A percentile compares a stretch with the other conserved stretches of the same genome.
These are phyloP conservation scores for Austrolebias charrua DNA, from an alignment of 2,797 vertebrate species.

Conservation along the genomic window DNA sequence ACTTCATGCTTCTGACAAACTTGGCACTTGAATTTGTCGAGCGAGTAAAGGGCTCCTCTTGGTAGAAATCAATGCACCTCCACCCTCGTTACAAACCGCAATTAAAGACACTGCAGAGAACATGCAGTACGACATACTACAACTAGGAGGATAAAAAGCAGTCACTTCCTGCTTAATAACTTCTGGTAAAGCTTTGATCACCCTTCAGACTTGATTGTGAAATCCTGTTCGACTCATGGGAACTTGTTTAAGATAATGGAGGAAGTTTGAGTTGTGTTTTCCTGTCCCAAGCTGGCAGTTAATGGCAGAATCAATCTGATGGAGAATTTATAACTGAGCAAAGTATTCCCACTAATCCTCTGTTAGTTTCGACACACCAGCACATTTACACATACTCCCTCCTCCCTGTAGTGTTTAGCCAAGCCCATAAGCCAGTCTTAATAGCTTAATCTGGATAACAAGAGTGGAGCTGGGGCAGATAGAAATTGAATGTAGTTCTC, in stretches of 20 bases:
- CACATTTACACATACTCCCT: conserved; percentile 22
- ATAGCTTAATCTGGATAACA: conserved; percentile 73
- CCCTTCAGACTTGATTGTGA: conserved; percentile 35
- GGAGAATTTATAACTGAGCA: conserved; percentile 39
- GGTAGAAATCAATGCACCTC: conserved; percentile 14
- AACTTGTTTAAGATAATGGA: conserved; percentile 31
- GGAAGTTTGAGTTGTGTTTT: conserved; percentile 16
- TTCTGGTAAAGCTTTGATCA: conserved; percentile 33
- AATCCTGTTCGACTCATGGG: conserved; percentile 27
- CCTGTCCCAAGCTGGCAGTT: conserved; percentile 36
- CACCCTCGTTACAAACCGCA: conserved; percentile 25
- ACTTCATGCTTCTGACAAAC: conserved; percentile 41
- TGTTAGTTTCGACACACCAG: conserved; percentile 42
- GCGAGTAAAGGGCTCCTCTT: not conserved
- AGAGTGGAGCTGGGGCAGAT: conserved; percentile 52
- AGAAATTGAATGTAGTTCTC: conserved; percentile 63
- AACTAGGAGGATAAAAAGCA: conserved; percentile 18
- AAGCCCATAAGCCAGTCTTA: conserved; percentile 59
- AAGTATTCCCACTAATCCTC: conserved; percentile 44
- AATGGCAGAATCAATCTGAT: conserved; percentile 34
- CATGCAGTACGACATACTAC: conserved; percentile 27
- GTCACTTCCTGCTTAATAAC: conserved; percentile 43
- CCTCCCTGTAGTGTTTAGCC: conserved; percentile 41
- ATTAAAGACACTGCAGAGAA: conserved; percentile 17
- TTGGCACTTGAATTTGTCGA: conserved; percentile 1